Base-by-base conservation (phyloP, 2,113 vertebrate genomes). In the Spermophilus dauricus region DNA sequence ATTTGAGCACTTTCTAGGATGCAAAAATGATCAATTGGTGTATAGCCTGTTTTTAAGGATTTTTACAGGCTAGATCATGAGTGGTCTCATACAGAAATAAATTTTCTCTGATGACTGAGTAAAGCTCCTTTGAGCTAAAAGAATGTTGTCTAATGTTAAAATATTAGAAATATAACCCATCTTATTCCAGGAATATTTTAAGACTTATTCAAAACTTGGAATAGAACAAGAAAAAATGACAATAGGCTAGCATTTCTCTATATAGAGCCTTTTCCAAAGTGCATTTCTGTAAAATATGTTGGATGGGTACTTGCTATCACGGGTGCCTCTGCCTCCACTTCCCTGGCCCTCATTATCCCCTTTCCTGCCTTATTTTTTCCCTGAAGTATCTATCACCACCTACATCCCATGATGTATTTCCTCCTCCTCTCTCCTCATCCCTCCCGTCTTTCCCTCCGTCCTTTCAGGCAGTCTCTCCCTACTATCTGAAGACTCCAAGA, bases 151-250 rank as follows among this genome's bases (percentile, higher is more conserved):
- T 48, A 53, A 32, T 78, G 48, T 93, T 89, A 48, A 73, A 72
- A 53, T 72, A 56, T 85, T 75, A 2, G 75, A 67, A 75, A 32
- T 51, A 3, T 42, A 72, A 12, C 82, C 30, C 16, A 18, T 87
- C 30, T 75, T 75, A 2, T 28, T 77, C 65, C 34, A 65, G 65
- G 5, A 89, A 73, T 85, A 95, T 75, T 72, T 95, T 92, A 34
- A 92, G 7, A 12, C 42, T 61, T 92, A 89, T 80, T 85, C 34
- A 75, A 75, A 96, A 93, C 30, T 75, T 85, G 28, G 1, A 48
- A 22, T 45, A 58, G 48, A 87, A 56, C 45, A 86, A 85, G 48
- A 13, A 67, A 61, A 28, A 37, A 20, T 75, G 67, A 72, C 30
- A 92, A 42, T 9, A 63, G 32, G 34, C 20, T 48, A 39, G 76